Evolutionary conservation across 92 coral and sea anemone genomes (phyloP).

Genomic region (Isaurus tuberculatus): DNA sequence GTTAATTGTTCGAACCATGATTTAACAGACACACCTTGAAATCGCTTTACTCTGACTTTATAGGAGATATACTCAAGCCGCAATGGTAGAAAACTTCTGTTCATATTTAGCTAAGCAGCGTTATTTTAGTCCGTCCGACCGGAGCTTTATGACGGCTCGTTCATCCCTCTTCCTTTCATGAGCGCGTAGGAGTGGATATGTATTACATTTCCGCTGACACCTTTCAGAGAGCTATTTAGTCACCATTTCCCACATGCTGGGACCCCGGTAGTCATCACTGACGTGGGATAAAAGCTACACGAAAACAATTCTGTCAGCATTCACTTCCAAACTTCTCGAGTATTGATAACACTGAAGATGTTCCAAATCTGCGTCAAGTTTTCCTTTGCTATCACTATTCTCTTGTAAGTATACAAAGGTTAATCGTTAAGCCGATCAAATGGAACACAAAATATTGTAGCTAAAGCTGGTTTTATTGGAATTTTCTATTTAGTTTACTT

Average conservation of each 20-base stretch:
- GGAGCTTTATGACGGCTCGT: conserved; percentile 45
- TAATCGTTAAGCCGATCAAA: background rate
- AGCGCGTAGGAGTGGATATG: conserved; percentile 85
- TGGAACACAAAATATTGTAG: background rate
- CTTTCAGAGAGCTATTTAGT: conserved; percentile 82
- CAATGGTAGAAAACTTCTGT: conserved; percentile 25
- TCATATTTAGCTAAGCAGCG: conserved; percentile 41
- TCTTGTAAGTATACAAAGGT: conserved; percentile 15
- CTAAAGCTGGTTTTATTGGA: background rate
- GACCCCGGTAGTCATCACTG: conserved; percentile 78
- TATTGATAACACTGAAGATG: conserved; percentile 28
- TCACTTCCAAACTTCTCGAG: conserved; percentile 23
- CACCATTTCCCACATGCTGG: conserved; percentile 82
- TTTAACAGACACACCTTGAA: conserved; percentile 76
- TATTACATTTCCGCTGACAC: conserved; percentile 96
- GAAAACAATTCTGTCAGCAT: conserved; percentile 32
- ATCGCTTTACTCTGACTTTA: conserved; percentile 54
- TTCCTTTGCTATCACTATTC: background rate
- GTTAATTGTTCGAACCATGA: conserved; percentile 86
- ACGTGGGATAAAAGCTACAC: conserved; percentile 51
- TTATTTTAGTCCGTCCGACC: conserved; percentile 40
- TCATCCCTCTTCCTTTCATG: conserved; percentile 66
- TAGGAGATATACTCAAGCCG: conserved; percentile 11
- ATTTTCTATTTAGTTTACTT: conserved; percentile 27
- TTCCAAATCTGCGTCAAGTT: conserved; percentile 11